Evolutionary conservation across 2,113 vertebrate species (phyloP).

Genomic region (Hiodon tergisus): DNA sequence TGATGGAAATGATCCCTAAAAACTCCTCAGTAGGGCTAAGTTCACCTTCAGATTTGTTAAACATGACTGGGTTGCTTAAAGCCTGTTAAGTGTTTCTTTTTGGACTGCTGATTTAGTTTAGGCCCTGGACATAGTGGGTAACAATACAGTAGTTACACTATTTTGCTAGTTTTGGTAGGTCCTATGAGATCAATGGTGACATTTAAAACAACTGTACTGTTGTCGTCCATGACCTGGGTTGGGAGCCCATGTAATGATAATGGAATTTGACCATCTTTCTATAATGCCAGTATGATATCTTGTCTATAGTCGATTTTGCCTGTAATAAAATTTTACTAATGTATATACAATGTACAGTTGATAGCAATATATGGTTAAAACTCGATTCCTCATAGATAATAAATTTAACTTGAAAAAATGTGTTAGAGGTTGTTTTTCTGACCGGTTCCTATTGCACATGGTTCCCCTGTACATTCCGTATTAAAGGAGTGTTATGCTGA

Average conservation of each 20-base stretch:
- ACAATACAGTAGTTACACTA: not conserved
- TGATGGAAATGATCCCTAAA: too few relatives aligned
- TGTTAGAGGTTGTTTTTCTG: conserved; percentile 5
- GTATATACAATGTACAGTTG: conserved; percentile 49
- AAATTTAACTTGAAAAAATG: conserved; percentile 52
- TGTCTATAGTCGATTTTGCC: conserved; percentile 42
- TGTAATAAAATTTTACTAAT: conserved; percentile 60
- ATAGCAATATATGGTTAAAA: conserved; percentile 52
- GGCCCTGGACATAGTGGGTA: not conserved
- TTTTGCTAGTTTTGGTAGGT: not conserved
- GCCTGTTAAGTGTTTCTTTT: not conserved
- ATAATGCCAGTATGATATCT: conserved; percentile 51
- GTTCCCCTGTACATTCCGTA: not conserved
- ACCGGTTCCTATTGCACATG: not conserved
- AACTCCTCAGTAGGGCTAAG: not conserved
- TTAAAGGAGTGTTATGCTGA: not conserved
- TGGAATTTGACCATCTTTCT: conserved; percentile 31
- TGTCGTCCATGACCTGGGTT: conserved; percentile 32
- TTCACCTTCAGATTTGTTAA: not conserved
- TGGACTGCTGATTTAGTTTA: conserved; percentile 3
- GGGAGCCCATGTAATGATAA: conserved; percentile 31
- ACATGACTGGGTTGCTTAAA: not conserved
- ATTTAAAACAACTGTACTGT: conserved; percentile 33
- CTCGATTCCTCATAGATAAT: conserved; percentile 42
- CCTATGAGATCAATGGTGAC: conserved; percentile 31